A percentile compares a stretch with the other conserved stretches of the same genome.
Evolutionary conservation across 2,113 vertebrate genomes (phyloP).

Genomic region (Brachyistius frenatus): DNA sequence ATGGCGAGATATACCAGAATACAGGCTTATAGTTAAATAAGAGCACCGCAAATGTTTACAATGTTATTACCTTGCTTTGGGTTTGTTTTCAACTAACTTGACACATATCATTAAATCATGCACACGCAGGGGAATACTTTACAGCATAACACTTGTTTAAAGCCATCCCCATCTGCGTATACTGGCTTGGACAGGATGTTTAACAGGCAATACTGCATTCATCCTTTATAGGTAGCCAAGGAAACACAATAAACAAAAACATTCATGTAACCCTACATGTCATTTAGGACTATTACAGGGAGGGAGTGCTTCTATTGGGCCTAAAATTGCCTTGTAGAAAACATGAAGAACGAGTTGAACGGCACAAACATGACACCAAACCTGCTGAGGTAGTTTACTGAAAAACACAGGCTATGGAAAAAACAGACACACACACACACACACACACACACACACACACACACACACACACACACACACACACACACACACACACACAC

Average conservation of each 20-base stretch:
- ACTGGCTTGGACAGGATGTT: neutral
- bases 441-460: too few species aligned
- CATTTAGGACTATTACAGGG: neutral
- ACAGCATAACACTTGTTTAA: neutral
- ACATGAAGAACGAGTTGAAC: conserved; percentile 75
- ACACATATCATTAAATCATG: too few species aligned
- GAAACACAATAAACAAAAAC: neutral
- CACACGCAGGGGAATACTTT: too few species aligned
- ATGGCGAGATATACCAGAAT: too few species aligned
- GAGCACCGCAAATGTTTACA: too few species aligned
- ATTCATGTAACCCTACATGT: neutral
- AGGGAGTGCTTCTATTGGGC: neutral
- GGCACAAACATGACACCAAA: conserved; percentile 58
- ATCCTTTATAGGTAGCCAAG: neutral
- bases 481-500: conserved; percentile 11
- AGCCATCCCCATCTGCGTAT: neutral
- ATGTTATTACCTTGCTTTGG: too few species aligned
- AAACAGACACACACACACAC: conserved; percentile 8
- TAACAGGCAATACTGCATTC: neutral
- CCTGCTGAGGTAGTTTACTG: conserved; percentile 31
- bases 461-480: neutral
- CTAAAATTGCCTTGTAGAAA: conserved; percentile 9
- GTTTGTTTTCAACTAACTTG: too few species aligned
- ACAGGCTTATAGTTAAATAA: too few species aligned
- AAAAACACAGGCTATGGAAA: conserved; percentile 34